Evolutionary conservation across 2,888 invertebrate genomes (phyloP).

Genomic region (Hydraecia micacea): DNA sequence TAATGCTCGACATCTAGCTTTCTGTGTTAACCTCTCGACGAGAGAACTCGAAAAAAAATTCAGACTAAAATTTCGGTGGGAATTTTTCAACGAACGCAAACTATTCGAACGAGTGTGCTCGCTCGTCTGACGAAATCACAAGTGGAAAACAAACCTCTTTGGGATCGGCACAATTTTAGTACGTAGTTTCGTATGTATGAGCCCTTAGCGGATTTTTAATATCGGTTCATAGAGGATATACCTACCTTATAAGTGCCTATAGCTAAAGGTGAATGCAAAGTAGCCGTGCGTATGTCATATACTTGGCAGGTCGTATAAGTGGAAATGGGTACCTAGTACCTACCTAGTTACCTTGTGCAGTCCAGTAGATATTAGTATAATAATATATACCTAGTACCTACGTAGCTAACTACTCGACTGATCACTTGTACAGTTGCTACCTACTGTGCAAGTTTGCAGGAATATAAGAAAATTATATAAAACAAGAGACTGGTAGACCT

Average conservation of each 20-base stretch:
- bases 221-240: slow-evolving; percentile 3
- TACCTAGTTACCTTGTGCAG: background rate
- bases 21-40: slow-evolving; percentile 85
- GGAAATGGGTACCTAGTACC: background rate
- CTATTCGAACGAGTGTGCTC: slow-evolving; percentile 78
- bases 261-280: background rate
- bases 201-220: slow-evolving; percentile 49
- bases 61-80: slow-evolving; percentile 71
- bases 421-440: background rate
- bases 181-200: slow-evolving; percentile 41
- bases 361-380: background rate
- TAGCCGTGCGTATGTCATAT: background rate
- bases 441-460: background rate
- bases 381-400: background rate
- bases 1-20: slow-evolving; percentile 81
- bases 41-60: slow-evolving; percentile 71
- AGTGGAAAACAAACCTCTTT: slow-evolving; percentile 77
- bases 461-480: background rate
- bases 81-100: slow-evolving; percentile 77
- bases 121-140: slow-evolving; percentile 76
- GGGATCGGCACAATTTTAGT: slow-evolving; percentile 64
- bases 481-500: no score
- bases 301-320: background rate
- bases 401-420: background rate
- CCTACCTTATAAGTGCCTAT: background rate